These are phyloP conservation scores for Crotalus helleri DNA, from an alignment of 2,113 vertebrate species.

Conservation along the genomic window DNA sequence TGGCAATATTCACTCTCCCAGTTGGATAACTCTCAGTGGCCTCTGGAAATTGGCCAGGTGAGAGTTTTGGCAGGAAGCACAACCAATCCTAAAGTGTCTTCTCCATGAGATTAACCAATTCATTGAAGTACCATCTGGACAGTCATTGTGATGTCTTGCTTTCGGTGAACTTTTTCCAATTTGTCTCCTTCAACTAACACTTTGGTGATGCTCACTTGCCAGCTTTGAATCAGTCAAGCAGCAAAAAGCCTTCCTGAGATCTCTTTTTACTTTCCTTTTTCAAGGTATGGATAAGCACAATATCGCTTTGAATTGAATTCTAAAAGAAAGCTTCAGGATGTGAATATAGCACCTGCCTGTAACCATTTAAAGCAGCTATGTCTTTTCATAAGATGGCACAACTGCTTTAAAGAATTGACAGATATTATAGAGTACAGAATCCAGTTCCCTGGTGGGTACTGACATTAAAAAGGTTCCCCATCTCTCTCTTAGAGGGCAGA, in stretches of 20 bases:
- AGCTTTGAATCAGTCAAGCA: background rate
- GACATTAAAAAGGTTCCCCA: background rate
- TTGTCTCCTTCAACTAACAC: background rate
- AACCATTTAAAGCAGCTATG: background rate
- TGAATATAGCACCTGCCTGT: background rate
- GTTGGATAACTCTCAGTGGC: background rate
- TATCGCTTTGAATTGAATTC: background rate
- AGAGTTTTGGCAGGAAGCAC: background rate
- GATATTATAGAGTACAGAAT: background rate
- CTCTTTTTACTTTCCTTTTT: background rate
- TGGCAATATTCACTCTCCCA: background rate
- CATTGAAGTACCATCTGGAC: background rate
- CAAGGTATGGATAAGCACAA: background rate
- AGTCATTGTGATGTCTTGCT: background rate
- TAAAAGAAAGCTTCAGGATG: background rate
- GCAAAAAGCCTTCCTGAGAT: background rate
- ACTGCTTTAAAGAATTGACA: background rate
- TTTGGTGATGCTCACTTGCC: background rate
- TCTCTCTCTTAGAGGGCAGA: background rate
- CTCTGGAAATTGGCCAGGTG: background rate
- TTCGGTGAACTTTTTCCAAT: background rate
- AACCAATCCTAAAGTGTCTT: background rate
- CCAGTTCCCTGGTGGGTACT: background rate
- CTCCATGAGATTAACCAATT: background rate
- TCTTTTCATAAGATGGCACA: background rate